Evolutionary conservation across 2,888 invertebrate genomes (phyloP).

Genomic region (Aelia acuminata): DNA sequence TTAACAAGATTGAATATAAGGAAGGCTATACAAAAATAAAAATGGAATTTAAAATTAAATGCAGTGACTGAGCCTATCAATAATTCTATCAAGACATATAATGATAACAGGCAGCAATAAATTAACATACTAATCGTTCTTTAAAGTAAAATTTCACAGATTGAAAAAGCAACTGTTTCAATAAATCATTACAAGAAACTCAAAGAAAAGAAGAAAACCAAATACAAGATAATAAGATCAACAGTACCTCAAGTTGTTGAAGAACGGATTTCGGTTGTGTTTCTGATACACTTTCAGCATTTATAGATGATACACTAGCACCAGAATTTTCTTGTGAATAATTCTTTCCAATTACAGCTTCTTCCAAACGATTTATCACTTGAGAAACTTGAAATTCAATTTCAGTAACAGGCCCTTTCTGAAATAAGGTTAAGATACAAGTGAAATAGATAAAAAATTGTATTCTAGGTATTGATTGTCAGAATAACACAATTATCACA

Average conservation of each 20-base stretch:
- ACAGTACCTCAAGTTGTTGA: conserved; percentile 58
- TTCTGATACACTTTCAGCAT: conserved; percentile 43
- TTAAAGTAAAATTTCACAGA: background rate
- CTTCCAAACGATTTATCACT: conserved; percentile 80
- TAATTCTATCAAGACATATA: too few species aligned
- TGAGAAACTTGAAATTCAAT: conserved; percentile 82
- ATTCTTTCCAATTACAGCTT: conserved; percentile 70
- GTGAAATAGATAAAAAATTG: background rate
- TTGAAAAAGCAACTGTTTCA: background rate
- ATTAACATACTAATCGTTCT: background rate
- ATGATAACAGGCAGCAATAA: background rate
- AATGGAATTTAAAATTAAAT: too few species aligned
- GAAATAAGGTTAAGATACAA: conserved; percentile 52
- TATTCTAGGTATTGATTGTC: background rate
- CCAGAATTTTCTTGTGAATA: conserved; percentile 52
- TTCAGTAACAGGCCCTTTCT: conserved; percentile 67
- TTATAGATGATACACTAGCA: conserved; percentile 19
- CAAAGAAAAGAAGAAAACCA: background rate
- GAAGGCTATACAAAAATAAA: too few species aligned
- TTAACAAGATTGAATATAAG: too few species aligned
- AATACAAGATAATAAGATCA: background rate
- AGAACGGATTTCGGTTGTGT: conserved; percentile 54
- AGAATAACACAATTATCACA: background rate
- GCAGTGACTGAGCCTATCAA: background rate
- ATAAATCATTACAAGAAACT: background rate